Percentiles rank a stretch among this genome's conserved stretches.
These are phyloP conservation scores for Enteromius viviparus DNA, from an alignment of 2,797 vertebrate species.

Conservation along the genomic window DNA sequence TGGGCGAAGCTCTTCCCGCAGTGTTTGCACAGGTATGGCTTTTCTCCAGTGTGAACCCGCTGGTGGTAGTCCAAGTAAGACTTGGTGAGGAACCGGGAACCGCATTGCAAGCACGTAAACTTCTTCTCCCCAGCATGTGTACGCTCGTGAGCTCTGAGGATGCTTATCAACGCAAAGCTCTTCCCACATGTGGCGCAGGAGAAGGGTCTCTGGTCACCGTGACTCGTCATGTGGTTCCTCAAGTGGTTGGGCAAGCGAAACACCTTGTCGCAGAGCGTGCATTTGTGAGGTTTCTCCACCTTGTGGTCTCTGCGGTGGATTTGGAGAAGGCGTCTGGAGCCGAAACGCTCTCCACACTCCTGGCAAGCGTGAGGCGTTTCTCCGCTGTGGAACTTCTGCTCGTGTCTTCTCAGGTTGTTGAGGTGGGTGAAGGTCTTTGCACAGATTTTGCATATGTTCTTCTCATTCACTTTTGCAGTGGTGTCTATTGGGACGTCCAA, in stretches of 20 bases:
- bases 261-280: conserved; percentile 11
- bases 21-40: conserved; percentile 18
- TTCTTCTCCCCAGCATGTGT: conserved; percentile 27
- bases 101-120: not conserved
- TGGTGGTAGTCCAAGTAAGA: conserved; percentile 38
- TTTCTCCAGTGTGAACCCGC: conserved; percentile 42
- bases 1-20: conserved; percentile 41
- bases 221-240: conserved; percentile 35
- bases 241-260: conserved; percentile 42
- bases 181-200: conserved; percentile 44
- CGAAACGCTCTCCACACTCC: conserved; percentile 11
- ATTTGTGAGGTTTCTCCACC: conserved; percentile 13
- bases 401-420: conserved; percentile 51
- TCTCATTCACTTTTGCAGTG: not conserved
- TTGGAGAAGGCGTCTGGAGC: not conserved
- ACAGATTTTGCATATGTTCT: conserved; percentile 30
- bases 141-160: conserved; percentile 49
- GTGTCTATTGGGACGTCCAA: too few relatives aligned
- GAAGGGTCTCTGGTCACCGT: conserved; percentile 44
- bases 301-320: conserved; percentile 26
- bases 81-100: conserved; percentile 25
- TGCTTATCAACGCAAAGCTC: conserved; percentile 42
- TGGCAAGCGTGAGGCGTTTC: not conserved
- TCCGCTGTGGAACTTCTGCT: conserved; percentile 35
- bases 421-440: conserved; percentile 51